These are phyloP conservation scores for Rhea pennata DNA, from an alignment of 2,113 vertebrate genomes.

Conservation along the genomic window DNA sequence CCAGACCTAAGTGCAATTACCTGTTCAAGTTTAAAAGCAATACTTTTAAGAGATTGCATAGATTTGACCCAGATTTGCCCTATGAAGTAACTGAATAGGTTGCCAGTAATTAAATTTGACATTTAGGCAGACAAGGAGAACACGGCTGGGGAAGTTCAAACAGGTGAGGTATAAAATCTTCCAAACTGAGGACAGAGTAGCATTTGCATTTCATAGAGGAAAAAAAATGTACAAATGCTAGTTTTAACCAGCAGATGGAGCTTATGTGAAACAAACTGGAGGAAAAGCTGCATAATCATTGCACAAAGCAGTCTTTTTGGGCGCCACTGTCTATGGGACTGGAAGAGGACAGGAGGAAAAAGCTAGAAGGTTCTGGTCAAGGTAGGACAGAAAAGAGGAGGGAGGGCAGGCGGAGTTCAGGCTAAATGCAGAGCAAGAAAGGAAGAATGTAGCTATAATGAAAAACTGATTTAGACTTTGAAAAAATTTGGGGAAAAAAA, in stretches of 20 bases:
- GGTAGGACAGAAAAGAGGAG: neutral
- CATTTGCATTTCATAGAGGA: neutral
- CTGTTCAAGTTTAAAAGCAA: neutral
- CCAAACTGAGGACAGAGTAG: neutral
- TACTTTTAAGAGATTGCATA: neutral
- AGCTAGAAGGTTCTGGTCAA: neutral
- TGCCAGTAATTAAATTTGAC: neutral
- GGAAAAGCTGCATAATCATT: neutral
- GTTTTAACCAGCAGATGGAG: constrained; percentile 56
- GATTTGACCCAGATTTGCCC: neutral
- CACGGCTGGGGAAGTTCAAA: neutral
- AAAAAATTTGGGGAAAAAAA: neutral
- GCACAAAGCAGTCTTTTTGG: neutral
- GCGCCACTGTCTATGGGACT: neutral
- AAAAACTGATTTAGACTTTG: neutral
- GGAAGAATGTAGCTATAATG: neutral
- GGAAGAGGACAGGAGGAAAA: neutral
- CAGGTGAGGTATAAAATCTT: neutral
- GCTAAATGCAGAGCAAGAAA: neutral
- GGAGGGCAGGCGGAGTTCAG: neutral
- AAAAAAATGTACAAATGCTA: neutral
- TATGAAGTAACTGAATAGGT: neutral
- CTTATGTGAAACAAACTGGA: constrained; percentile 29
- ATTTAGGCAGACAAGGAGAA: neutral
- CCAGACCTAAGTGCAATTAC: neutral